A percentile compares a stretch with the other conserved stretches of the same genome.
These are phyloP conservation scores for Neoscelio sp. DNA, from an alignment of 2,888 invertebrate genomes.

Conservation along the genomic window DNA sequence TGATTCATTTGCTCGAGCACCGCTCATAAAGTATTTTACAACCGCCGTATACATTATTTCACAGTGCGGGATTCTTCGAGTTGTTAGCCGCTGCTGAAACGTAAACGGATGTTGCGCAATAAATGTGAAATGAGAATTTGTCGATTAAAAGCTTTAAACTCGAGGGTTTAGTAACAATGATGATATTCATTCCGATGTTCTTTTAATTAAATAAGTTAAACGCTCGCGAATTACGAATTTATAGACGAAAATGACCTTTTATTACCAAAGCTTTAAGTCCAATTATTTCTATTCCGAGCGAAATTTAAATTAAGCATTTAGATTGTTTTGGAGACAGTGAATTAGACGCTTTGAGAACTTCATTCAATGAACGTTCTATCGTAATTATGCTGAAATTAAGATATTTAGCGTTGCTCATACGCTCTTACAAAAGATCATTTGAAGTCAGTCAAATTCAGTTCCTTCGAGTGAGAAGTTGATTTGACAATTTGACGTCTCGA, in stretches of 20 bases:
- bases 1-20: slow-evolving; percentile 34
- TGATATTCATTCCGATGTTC: slow-evolving; percentile 20
- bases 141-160: slow-evolving; percentile 40
- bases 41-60: slow-evolving; percentile 47
- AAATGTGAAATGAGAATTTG: slow-evolving; percentile 50
- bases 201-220: slow-evolving; percentile 44
- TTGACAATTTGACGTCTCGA: no score
- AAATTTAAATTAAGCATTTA: no score
- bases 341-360: no score
- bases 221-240: slow-evolving; percentile 35
- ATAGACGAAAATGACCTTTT: slow-evolving; percentile 32
- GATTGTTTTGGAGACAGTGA: no score
- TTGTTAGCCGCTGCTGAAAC: slow-evolving; percentile 39
- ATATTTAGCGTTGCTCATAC: no score
- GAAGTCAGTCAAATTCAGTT: no score
- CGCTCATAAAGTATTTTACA: slow-evolving; percentile 55
- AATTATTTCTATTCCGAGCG: slow-evolving; percentile 19
- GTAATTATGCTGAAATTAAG: no score
- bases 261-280: slow-evolving; percentile 12
- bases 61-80: slow-evolving; percentile 39
- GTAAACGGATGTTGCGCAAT: slow-evolving; percentile 49
- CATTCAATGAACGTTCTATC: no score
- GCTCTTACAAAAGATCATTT: no score
- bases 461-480: no score
- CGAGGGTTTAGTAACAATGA: slow-evolving; percentile 27